Evolutionary conservation across 2,113 vertebrate genomes (phyloP).

Genomic region (Chloroceryle aenea): DNA sequence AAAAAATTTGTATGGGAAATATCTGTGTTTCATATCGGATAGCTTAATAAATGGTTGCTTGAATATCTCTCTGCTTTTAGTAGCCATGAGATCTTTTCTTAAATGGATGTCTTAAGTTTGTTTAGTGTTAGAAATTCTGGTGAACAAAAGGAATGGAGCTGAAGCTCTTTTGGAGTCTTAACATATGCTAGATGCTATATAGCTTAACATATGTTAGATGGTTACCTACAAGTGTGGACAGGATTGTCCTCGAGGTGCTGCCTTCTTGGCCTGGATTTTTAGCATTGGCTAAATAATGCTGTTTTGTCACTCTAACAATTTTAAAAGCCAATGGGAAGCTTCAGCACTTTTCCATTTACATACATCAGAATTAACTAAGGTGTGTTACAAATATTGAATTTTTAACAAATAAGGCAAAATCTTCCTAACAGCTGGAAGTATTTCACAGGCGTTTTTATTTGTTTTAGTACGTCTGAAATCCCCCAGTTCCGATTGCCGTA

Average conservation of each 20-base stretch:
- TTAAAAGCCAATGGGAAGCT: background rate
- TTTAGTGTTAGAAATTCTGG: background rate
- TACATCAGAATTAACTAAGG: background rate
- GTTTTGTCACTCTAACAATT: background rate
- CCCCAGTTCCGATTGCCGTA: slow-evolving; percentile 90
- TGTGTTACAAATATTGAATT: background rate
- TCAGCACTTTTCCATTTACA: background rate
- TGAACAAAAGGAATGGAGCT: background rate
- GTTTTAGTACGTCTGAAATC: slow-evolving; percentile 85
- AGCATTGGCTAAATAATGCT: background rate
- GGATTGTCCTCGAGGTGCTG: background rate
- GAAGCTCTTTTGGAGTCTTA: background rate
- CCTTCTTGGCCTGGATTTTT: background rate
- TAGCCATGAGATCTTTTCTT: background rate
- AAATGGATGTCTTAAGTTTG: background rate
- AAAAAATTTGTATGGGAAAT: background rate
- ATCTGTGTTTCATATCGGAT: background rate
- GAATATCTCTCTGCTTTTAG: background rate
- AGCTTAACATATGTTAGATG: background rate
- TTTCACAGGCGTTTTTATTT: slow-evolving; percentile 16
- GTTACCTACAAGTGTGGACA: background rate
- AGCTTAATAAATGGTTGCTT: background rate
- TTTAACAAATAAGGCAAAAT: background rate
- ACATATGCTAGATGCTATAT: background rate
- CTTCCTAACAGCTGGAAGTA: background rate